Conservation (phyloP, 2,797 vertebrate species). For the Paguma larvata region DNA sequence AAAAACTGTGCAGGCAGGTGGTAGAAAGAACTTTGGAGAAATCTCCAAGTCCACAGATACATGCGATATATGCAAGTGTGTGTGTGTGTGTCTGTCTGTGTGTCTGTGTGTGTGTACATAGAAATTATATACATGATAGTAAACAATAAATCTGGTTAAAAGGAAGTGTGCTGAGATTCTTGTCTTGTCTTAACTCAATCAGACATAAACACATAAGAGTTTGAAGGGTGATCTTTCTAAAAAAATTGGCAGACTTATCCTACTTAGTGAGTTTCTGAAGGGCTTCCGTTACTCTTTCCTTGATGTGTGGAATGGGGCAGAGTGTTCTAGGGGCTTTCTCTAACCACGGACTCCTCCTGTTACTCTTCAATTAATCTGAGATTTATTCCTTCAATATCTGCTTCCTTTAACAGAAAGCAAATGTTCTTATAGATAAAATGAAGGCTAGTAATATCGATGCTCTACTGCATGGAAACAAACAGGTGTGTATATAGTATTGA, state of each 20-base stretch:
- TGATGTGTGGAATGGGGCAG: too few species aligned
- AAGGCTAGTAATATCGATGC: neutral
- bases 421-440: neutral
- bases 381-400: neutral
- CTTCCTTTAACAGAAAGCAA: neutral
- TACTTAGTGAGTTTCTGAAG: neutral
- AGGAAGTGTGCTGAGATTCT: neutral
- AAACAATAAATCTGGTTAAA: neutral
- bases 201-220: neutral
- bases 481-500: rapidly evolving
- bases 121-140: too few species aligned
- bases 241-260: neutral
- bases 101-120: neutral
- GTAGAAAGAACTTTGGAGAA: neutral
- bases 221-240: neutral
- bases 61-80: neutral
- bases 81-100: too few species aligned
- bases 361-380: neutral
- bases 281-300: neutral
- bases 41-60: neutral
- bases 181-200: neutral
- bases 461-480: neutral
- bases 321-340: neutral
- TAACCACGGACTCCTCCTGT: neutral
- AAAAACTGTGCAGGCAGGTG: neutral